Percentiles rank a stretch among this genome's conserved stretches.
Conservation (phyloP, 2,113 vertebrate genomes). For the Actenoides hombroni region DNA sequence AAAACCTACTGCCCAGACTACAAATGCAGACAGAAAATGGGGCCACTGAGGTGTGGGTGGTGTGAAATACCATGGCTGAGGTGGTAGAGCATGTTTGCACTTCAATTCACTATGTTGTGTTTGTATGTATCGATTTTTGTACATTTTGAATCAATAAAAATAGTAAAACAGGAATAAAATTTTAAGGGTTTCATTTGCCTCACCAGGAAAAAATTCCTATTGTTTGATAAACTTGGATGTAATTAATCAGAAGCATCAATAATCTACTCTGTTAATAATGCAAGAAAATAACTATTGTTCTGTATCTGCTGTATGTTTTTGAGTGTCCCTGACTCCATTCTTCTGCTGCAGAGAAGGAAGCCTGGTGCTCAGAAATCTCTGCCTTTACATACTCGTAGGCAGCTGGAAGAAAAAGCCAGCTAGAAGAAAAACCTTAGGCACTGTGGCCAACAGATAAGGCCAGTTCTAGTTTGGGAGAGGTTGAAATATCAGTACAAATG, state of each 20-base stretch:
- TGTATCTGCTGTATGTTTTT: not conserved
- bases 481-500: conserved; percentile 37
- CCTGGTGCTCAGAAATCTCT: not conserved
- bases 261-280: not conserved
- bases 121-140: not conserved
- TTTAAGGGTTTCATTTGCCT: not conserved
- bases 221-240: not conserved
- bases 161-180: not conserved
- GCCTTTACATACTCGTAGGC: not conserved
- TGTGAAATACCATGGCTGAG: not conserved
- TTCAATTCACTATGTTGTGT: not conserved
- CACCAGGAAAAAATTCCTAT: not conserved
- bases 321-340: not conserved
- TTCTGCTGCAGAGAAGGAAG: not conserved
- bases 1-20: not conserved
- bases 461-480: not conserved
- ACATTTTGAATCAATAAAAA: conserved; percentile 7
- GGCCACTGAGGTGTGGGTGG: not conserved
- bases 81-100: not conserved
- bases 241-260: not conserved
- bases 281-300: not conserved
- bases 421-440: conserved; percentile 21
- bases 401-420: not conserved
- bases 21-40: not conserved
- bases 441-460: conserved; percentile 18